A percentile compares a stretch with the other conserved stretches of the same genome.
Conservation (phyloP, 2,113 vertebrate species). For the Pampusana beccarii region DNA sequence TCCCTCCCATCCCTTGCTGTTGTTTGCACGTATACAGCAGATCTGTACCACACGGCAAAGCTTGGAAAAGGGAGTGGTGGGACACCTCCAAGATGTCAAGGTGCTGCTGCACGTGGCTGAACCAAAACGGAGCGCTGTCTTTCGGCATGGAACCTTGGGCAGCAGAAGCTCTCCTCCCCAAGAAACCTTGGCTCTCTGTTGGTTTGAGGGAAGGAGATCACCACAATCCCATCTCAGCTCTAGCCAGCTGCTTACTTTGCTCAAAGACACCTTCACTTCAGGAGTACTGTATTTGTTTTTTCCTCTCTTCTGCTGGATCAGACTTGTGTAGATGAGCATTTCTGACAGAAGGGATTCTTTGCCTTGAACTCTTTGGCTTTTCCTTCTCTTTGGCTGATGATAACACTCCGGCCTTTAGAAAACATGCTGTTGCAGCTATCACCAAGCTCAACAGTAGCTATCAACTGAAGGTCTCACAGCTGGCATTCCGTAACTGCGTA, state of each 20-base stretch:
- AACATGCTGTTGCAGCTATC: not conserved
- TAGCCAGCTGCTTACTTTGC: not conserved
- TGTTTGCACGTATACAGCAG: not conserved
- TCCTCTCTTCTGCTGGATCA: not conserved
- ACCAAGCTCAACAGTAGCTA: not conserved
- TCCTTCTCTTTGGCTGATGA: not conserved
- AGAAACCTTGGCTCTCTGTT: not conserved
- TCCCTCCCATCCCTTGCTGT: not conserved
- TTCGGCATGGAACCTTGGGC: not conserved
- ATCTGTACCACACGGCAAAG: not conserved
- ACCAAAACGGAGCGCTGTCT: not conserved
- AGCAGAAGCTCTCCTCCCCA: not conserved
- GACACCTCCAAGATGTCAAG: not conserved
- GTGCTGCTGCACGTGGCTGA: not conserved
- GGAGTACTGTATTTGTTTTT: not conserved
- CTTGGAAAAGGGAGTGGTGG: not conserved
- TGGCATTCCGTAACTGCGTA: constrained; percentile 10
- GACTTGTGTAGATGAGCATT: not conserved
- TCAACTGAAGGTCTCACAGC: constrained; percentile 4
- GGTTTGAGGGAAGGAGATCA: not conserved
- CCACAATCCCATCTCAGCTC: not conserved
- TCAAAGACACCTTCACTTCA: not conserved
- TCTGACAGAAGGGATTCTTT: not conserved
- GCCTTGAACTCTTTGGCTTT: not conserved
- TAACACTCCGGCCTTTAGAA: constrained; percentile 33